Evolutionary conservation across 1,140 invertebrate genomes (phyloP).

Genomic region (Alviniconcha marisindica): DNA sequence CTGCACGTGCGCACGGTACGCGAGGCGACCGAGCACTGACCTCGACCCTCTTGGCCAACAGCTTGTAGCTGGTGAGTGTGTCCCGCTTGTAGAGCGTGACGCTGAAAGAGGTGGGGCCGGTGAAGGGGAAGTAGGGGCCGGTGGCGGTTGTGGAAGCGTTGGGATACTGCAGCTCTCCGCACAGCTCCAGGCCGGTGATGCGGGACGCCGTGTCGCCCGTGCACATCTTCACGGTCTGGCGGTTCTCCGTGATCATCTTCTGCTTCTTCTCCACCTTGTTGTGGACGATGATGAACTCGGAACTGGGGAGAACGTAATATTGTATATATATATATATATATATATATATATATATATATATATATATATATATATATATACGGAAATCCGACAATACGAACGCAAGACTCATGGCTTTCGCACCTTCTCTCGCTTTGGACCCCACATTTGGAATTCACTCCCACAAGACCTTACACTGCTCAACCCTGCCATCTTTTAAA

Average conservation of each 20-base stretch:
- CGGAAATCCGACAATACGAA: too few species aligned
- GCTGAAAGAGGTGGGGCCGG: slow-evolving; percentile 87
- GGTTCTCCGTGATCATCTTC: slow-evolving; percentile 75
- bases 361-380: too few species aligned
- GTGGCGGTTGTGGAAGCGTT: slow-evolving; percentile 79
- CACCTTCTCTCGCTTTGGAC: too few species aligned
- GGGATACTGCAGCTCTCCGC: slow-evolving; percentile 85
- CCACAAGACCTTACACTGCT: too few species aligned
- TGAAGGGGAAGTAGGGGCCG: slow-evolving; percentile 86
- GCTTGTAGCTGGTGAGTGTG: slow-evolving; percentile 76
- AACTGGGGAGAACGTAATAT: background rate
- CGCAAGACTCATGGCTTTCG: too few species aligned
- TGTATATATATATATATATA: too few species aligned
- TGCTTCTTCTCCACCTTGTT: slow-evolving; percentile 29
- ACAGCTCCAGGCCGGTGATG: slow-evolving; percentile 89
- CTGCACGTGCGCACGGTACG: too few species aligned
- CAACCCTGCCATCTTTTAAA: too few species aligned
- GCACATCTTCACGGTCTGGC: slow-evolving; percentile 80
- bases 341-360: too few species aligned
- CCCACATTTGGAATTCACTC: too few species aligned
- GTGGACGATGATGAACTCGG: slow-evolving; percentile 28
- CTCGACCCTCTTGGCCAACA: slow-evolving; percentile 70
- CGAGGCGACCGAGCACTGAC: slow-evolving; percentile 57
- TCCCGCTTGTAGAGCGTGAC: slow-evolving; percentile 89
- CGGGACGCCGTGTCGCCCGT: slow-evolving; percentile 64